These are phyloP conservation scores for Zoanthus sansibaricus DNA, from an alignment of 92 coral and sea anemone genomes.

Conservation along the genomic window DNA sequence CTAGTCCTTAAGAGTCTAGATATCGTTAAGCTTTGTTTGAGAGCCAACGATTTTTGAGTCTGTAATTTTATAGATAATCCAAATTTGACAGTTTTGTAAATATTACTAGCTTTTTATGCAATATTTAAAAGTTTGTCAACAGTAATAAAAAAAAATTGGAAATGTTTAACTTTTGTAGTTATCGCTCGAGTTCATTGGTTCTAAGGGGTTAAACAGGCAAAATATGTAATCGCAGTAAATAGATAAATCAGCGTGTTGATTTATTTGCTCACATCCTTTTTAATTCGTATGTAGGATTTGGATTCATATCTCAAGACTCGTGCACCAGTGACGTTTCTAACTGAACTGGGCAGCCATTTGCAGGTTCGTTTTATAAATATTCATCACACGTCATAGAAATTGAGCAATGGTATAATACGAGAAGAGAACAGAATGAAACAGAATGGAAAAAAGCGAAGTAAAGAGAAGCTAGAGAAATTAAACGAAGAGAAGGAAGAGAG, in stretches of 20 bases:
- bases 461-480: no score
- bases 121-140: not conserved
- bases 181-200: not conserved
- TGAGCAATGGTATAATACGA: not conserved
- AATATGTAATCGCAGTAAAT: not conserved
- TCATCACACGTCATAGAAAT: not conserved
- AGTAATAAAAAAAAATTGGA: no score
- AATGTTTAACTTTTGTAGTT: not conserved
- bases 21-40: not conserved
- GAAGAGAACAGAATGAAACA: no score
- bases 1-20: not conserved
- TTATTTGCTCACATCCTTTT: not conserved
- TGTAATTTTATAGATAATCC: not conserved
- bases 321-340: slow-evolving; percentile 97
- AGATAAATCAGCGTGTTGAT: not conserved
- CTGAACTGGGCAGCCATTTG: slow-evolving; percentile 92
- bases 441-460: no score
- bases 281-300: slow-evolving; percentile 74
- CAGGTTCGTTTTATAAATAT: slow-evolving; percentile 69
- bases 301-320: slow-evolving; percentile 98
- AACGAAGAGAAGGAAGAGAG: not conserved
- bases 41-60: no score
- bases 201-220: not conserved
- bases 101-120: not conserved
- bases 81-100: not conserved